Percentiles rank a stretch among this genome's conserved stretches.
phyloP scores from a whole-genome alignment of 2,888 invertebrate genomes.

The Heliconius hortense region DNA sequence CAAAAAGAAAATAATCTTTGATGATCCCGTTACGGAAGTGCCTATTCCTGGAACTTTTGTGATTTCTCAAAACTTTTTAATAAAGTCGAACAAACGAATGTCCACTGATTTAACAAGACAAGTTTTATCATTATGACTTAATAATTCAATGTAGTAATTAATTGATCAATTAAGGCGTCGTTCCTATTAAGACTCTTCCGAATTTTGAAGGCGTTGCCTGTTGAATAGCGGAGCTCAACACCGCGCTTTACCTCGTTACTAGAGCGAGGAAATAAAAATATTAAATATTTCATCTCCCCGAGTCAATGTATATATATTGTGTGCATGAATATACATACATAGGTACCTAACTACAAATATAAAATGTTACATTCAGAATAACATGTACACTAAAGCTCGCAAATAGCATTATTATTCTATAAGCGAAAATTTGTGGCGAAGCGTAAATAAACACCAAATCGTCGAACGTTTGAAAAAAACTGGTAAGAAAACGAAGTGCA shows the following conservation, averaged over 20 bases:
- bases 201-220: neutral
- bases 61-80: slow-evolving; percentile 1
- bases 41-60: slow-evolving; percentile 4
- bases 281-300: neutral
- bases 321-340: neutral
- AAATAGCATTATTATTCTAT: slow-evolving; percentile 31
- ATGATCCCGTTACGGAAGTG: slow-evolving; percentile 4
- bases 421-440: slow-evolving; percentile 22
- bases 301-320: too few species aligned
- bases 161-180: neutral
- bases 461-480: slow-evolving; percentile 29
- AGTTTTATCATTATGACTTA: neutral
- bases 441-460: slow-evolving; percentile 34
- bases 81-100: slow-evolving; percentile 13
- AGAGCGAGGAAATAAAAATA: neutral
- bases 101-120: neutral
- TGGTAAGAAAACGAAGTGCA: slow-evolving; percentile 25
- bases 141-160: slow-evolving; percentile 5
- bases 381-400: neutral
- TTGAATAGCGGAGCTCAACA: neutral
- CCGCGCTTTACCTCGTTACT: neutral
- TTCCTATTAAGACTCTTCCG: neutral
- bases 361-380: neutral
- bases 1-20: neutral
- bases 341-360: neutral